phyloP scores from a whole-genome alignment of 2,113 vertebrate species.

The Lucifuga dentata region DNA sequence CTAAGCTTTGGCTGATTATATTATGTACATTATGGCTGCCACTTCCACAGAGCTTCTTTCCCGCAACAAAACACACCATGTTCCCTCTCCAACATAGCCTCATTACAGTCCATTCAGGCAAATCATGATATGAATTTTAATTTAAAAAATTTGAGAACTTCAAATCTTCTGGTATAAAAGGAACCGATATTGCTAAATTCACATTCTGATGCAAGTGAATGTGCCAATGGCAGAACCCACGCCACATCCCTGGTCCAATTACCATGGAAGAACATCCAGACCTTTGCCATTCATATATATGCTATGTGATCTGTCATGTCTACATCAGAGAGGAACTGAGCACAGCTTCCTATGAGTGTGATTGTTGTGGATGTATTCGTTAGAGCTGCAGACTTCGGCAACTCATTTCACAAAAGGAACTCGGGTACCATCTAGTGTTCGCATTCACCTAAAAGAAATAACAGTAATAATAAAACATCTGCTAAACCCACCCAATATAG shows the following conservation, averaged over 20 bases:
- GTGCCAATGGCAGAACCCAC: background rate
- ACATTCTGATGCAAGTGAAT: conserved; percentile 8
- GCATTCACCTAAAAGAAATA: conserved; percentile 24
- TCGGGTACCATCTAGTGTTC: conserved; percentile 43
- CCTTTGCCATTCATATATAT: background rate
- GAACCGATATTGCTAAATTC: background rate
- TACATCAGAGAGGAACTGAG: background rate
- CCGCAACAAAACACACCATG: background rate
- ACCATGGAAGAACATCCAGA: background rate
- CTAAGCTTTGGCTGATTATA: conserved; percentile 59
- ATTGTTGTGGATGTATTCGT: conserved; percentile 54
- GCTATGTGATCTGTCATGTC: background rate
- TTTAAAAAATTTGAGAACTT: background rate
- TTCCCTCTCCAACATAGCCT: background rate
- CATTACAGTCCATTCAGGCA: background rate
- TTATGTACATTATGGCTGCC: conserved; percentile 33
- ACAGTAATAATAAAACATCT: conserved; percentile 30
- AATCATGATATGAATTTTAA: background rate
- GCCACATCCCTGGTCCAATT: background rate
- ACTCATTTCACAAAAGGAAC: conserved; percentile 17
- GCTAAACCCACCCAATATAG: conserved; percentile 24
- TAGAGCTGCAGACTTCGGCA: conserved; percentile 12
- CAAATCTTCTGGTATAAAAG: conserved; percentile 29
- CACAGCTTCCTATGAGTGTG: conserved; percentile 1
- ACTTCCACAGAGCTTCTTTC: conserved; percentile 4